Percentiles rank a stretch among this genome's conserved stretches.
Conservation (phyloP, 2,113 vertebrate genomes). For the Rhinogobius similis region DNA sequence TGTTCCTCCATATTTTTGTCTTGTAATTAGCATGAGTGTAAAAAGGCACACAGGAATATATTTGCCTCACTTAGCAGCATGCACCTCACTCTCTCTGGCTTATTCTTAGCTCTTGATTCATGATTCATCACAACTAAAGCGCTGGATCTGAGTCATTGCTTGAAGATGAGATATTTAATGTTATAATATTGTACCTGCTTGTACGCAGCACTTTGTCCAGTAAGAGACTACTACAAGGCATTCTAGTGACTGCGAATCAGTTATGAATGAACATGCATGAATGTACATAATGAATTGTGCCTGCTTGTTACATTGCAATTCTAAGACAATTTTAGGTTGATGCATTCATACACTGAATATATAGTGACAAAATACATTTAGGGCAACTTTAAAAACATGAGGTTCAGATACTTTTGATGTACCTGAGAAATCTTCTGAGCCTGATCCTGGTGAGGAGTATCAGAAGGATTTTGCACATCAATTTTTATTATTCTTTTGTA, state of each 20-base stretch:
- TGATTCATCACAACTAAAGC: slow-evolving; percentile 45
- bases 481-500: too few relatives aligned
- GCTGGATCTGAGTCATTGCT: slow-evolving; percentile 28
- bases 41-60: slow-evolving; percentile 1
- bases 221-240: background rate
- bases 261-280: too few relatives aligned
- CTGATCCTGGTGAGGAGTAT: too few relatives aligned
- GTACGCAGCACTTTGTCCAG: background rate
- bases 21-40: slow-evolving; percentile 25
- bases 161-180: slow-evolving; percentile 17
- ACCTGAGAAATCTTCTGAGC: too few relatives aligned
- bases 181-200: background rate
- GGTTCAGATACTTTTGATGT: too few relatives aligned
- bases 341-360: too few relatives aligned
- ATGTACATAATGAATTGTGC: too few relatives aligned
- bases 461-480: too few relatives aligned
- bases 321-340: too few relatives aligned
- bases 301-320: too few relatives aligned
- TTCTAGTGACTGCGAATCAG: background rate
- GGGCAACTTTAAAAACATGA: too few relatives aligned
- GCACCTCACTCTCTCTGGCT: slow-evolving; percentile 27
- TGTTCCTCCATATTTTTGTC: background rate
- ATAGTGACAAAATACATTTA: too few relatives aligned
- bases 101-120: slow-evolving; percentile 53
- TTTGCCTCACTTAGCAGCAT: slow-evolving; percentile 28